Evolutionary conservation across 2,888 invertebrate species (phyloP).

Genomic region (Hedya salicella): DNA sequence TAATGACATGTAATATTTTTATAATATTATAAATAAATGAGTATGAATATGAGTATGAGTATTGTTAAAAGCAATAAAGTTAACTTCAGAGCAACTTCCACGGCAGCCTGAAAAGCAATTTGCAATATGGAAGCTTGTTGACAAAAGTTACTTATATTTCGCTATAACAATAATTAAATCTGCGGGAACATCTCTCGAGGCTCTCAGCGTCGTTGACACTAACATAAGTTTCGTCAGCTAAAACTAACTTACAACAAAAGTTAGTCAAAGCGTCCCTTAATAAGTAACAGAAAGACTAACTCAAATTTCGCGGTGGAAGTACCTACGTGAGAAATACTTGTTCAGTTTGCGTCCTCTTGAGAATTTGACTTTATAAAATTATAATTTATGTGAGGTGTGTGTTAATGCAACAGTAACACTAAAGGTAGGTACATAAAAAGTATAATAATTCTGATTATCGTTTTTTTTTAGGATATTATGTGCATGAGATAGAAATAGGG

Average conservation of each 20-base stretch:
- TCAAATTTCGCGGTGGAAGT: slow-evolving; percentile 29
- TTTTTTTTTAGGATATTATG: too few species aligned
- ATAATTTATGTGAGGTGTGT: slow-evolving; percentile 3
- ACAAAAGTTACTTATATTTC: slow-evolving; percentile 33
- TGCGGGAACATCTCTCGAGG: slow-evolving; percentile 36
- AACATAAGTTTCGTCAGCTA: slow-evolving; percentile 42
- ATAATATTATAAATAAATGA: too few species aligned
- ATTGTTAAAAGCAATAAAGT: neutral
- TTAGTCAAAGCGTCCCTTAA: slow-evolving; percentile 43
- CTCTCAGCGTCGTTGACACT: slow-evolving; percentile 40
- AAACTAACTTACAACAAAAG: slow-evolving; percentile 41
- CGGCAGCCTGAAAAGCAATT: slow-evolving; percentile 16
- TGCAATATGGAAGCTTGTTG: slow-evolving; percentile 29
- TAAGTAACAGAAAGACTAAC: slow-evolving; percentile 40
- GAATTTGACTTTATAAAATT: slow-evolving; percentile 13
- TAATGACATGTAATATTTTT: too few species aligned
- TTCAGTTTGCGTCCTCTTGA: neutral
- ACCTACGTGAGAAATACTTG: slow-evolving; percentile 34
- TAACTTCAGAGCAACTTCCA: neutral
- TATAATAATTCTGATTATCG: too few species aligned
- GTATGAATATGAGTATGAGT: neutral
- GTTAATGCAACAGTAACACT: neutral
- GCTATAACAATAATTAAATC: slow-evolving; percentile 40
- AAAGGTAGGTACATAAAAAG: too few species aligned
- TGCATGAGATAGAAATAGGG: too few species aligned